A percentile compares a stretch with the other conserved stretches of the same genome.
Conservation (phyloP, 2,797 vertebrate genomes). For the Arremon brunneinucha region DNA sequence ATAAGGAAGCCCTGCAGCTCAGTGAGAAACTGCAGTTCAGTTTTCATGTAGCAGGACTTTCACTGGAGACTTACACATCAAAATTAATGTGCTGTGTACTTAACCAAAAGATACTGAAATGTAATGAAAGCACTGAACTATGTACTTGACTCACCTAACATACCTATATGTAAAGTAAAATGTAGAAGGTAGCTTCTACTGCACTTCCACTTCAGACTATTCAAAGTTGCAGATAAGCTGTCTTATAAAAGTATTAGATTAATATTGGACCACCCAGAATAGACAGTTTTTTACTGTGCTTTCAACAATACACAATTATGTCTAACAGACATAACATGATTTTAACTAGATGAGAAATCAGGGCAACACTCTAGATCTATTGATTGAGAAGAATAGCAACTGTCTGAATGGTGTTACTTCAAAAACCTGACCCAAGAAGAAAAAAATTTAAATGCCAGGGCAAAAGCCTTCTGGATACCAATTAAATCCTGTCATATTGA, state of each 20-base stretch:
- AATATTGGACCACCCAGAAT: neutral
- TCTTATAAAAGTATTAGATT: neutral
- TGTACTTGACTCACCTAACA: neutral
- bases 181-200: neutral
- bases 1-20: neutral
- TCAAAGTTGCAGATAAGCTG: neutral
- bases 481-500: neutral
- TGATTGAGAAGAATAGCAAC: neutral
- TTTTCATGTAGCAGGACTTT: neutral
- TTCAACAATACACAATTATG: neutral
- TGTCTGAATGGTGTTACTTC: neutral
- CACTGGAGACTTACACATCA: neutral
- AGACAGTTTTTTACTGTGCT: neutral
- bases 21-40: neutral
- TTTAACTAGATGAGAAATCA: constrained; percentile 19
- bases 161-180: neutral
- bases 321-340: neutral
- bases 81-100: neutral
- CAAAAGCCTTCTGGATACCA: neutral
- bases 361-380: neutral
- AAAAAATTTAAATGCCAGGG: neutral
- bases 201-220: neutral
- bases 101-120: neutral
- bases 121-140: neutral
- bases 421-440: neutral